A percentile compares a stretch with the other conserved stretches of the same genome.
Evolutionary conservation across 1,140 invertebrate species (phyloP).

Genomic region (Sarcophaga peregrina): DNA sequence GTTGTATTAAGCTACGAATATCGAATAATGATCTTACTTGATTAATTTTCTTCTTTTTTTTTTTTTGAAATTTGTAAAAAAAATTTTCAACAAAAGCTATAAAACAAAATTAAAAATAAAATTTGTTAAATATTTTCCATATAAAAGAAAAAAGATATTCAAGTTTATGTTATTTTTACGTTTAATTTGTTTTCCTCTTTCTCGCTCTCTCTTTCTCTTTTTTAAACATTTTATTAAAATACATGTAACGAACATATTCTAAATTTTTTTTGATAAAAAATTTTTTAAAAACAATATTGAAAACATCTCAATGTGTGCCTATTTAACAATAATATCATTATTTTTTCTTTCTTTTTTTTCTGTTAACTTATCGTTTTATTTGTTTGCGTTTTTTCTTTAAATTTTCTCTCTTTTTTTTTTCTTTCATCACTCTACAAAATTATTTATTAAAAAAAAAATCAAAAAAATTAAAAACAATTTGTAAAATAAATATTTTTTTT

Average conservation of each 20-base stretch:
- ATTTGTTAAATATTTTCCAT: background rate
- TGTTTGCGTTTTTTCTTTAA: background rate
- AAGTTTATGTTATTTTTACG: background rate
- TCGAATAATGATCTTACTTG: background rate
- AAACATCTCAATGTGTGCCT: constrained; percentile 37
- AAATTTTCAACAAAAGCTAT: background rate
- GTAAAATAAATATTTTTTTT: constrained; percentile 41
- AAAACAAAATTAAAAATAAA: background rate
- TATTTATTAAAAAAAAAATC: constrained; percentile 30
- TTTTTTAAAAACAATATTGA: background rate
- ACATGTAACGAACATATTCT: constrained; percentile 27
- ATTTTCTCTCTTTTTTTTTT: background rate
- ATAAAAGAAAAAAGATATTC: background rate
- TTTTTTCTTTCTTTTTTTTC: constrained; percentile 19
- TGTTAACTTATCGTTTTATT: background rate
- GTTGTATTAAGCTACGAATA: no score
- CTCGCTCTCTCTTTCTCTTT: constrained; percentile 26
- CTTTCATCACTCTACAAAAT: constrained; percentile 35
- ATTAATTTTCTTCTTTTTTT: background rate
- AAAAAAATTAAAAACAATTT: constrained; percentile 36
- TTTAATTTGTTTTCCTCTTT: background rate
- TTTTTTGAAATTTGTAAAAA: background rate
- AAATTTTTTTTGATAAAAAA: constrained; percentile 6
- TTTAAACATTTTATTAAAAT: background rate
- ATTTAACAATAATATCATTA: constrained; percentile 3